Percentiles rank a stretch among this genome's conserved stretches.
Evolutionary conservation across 2,888 invertebrate genomes (phyloP).

Genomic region (Zhuqinia jingwanae): DNA sequence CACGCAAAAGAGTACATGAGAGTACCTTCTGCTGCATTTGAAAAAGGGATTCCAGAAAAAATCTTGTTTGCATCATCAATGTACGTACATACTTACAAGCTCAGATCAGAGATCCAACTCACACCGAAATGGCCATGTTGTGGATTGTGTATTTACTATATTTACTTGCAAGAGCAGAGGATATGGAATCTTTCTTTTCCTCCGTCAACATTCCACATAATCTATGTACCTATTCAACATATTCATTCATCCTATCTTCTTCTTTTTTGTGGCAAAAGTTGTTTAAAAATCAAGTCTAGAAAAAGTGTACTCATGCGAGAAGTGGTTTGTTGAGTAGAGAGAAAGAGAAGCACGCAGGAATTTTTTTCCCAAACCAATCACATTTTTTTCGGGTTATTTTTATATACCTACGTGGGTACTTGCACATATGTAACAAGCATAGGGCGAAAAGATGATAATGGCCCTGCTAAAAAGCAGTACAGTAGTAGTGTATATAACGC

Average conservation of each 20-base stretch:
- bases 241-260: not conserved
- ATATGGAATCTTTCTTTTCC: not conserved
- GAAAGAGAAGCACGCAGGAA: constrained; percentile 1
- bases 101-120: not conserved
- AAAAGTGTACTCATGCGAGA: constrained; percentile 35
- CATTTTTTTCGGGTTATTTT: constrained; percentile 47
- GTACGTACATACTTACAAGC: not conserved
- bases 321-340: not conserved
- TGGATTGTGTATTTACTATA: not conserved
- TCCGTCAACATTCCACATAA: not conserved
- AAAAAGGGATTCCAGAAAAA: not conserved
- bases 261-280: constrained; percentile 18
- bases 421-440: not conserved
- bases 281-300: constrained; percentile 41
- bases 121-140: not conserved
- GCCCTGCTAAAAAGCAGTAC: not conserved
- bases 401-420: not conserved
- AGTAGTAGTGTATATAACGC: not conserved
- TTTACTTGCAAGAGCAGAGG: no score
- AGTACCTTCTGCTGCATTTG: constrained; percentile 10
- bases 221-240: not conserved
- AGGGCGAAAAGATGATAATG: not conserved
- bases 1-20: not conserved
- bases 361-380: constrained; percentile 48
- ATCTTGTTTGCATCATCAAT: not conserved